phyloP scores from a whole-genome alignment of 1,140 invertebrate species.

The Yoshiicerus persimilis region DNA sequence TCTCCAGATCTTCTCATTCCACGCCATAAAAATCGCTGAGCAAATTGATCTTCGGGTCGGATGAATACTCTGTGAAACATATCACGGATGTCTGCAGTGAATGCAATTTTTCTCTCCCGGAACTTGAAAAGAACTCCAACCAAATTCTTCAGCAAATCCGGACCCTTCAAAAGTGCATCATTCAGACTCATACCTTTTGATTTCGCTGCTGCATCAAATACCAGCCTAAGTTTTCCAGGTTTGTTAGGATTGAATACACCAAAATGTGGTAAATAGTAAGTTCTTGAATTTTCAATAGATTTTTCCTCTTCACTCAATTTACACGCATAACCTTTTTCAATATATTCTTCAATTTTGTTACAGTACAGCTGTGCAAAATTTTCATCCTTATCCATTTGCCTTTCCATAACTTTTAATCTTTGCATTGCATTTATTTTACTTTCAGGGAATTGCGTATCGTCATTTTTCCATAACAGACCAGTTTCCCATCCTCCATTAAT shows the following conservation, averaged over 20 bases:
- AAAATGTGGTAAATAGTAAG: constrained; percentile 49
- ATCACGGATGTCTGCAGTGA: constrained; percentile 44
- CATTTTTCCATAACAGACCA: constrained; percentile 31
- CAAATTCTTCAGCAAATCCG: constrained; percentile 47
- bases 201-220: constrained; percentile 50
- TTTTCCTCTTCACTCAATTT: background rate
- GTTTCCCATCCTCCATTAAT: constrained; percentile 22
- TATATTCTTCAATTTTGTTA: constrained; percentile 11
- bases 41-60: background rate
- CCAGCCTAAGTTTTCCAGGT: constrained; percentile 49
- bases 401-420: background rate
- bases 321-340: constrained; percentile 19
- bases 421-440: background rate
- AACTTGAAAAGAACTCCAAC: constrained; percentile 50
- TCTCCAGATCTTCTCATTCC: too few relatives aligned
- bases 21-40: background rate
- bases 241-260: constrained; percentile 48
- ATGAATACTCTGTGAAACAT: background rate
- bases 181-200: constrained; percentile 47
- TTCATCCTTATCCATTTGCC: constrained; percentile 6
- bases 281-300: background rate
- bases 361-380: background rate
- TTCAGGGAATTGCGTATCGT: constrained; percentile 8
- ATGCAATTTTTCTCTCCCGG: constrained; percentile 45
- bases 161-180: constrained; percentile 47